Conservation (phyloP, 1,140 invertebrate species). For the Bursaphelenchus mucronatus region DNA sequence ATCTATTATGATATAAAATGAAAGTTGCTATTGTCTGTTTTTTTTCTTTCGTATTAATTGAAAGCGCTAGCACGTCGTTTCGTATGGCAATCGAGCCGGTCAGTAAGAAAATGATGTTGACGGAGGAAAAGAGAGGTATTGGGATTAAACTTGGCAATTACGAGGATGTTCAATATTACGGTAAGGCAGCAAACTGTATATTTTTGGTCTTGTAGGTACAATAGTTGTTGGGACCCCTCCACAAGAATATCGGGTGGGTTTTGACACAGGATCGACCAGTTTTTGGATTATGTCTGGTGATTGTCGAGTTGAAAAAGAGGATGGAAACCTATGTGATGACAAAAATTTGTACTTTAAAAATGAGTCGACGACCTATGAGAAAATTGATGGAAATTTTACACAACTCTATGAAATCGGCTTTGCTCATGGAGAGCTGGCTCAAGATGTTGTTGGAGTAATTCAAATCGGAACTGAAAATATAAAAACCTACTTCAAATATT, state of each 20-base stretch:
- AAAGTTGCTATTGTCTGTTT: too few species aligned
- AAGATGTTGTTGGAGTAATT: constrained; percentile 5
- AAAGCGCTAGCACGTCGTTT: too few species aligned
- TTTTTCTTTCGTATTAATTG: too few species aligned
- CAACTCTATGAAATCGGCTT: constrained; percentile 15
- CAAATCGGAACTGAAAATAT: background rate
- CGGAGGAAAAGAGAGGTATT: background rate
- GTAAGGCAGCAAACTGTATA: too few species aligned
- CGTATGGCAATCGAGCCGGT: too few species aligned
- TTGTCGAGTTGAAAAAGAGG: constrained; percentile 6
- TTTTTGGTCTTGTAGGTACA: too few species aligned
- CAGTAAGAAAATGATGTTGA: too few species aligned
- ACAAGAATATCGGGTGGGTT: constrained; percentile 11
- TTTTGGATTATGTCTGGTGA: constrained; percentile 2
- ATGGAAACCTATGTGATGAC: background rate
- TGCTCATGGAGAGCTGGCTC: background rate
- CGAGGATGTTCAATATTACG: constrained; percentile 13
- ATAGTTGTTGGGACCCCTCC: background rate
- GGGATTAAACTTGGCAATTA: background rate
- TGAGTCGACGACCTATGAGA: background rate
- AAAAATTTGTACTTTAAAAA: background rate
- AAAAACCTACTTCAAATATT: background rate
- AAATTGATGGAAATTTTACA: background rate
- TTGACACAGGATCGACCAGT: constrained; percentile 4
- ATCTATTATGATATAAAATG: too few species aligned